Evolutionary conservation across 1,140 invertebrate species (phyloP).

Genomic region (Vanessa tameamea): DNA sequence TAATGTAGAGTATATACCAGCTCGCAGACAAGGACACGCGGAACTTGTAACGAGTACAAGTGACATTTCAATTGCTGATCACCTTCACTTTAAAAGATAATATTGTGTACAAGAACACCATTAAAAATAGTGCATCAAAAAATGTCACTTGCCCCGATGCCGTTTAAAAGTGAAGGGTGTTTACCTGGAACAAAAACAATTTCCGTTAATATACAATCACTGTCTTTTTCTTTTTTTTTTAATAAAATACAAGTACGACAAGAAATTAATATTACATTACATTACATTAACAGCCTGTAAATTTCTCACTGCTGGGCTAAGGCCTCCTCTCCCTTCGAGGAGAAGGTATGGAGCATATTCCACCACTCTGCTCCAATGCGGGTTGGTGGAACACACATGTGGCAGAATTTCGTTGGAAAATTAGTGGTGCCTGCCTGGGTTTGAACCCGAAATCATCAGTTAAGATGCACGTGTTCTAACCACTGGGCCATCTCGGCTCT

Average conservation of each 20-base stretch:
- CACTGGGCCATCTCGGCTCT: no score
- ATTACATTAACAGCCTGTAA: no score
- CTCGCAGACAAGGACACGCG: constrained; percentile 42
- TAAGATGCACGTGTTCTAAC: no score
- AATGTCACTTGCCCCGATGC: constrained; percentile 33
- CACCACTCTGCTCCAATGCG: no score
- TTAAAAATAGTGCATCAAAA: constrained; percentile 35
- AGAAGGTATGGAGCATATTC: no score
- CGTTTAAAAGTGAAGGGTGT: constrained; percentile 33
- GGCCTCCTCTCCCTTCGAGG: no score
- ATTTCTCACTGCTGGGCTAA: no score
- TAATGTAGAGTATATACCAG: constrained; percentile 1
- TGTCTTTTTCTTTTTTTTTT: constrained; percentile 1
- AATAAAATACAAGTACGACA: not conserved
- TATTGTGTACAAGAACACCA: constrained; percentile 23
- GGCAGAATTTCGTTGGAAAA: no score
- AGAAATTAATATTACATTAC: no score
- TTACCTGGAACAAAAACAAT: constrained; percentile 44
- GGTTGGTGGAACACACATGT: no score
- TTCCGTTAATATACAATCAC: not conserved
- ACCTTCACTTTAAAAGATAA: constrained; percentile 47
- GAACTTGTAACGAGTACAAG: constrained; percentile 47
- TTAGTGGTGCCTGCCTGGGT: no score
- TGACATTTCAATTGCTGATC: constrained; percentile 53
- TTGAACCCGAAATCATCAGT: no score